These are phyloP conservation scores for Sphecodes monilicornis DNA, from an alignment of 2,888 invertebrate species.

Conservation along the genomic window DNA sequence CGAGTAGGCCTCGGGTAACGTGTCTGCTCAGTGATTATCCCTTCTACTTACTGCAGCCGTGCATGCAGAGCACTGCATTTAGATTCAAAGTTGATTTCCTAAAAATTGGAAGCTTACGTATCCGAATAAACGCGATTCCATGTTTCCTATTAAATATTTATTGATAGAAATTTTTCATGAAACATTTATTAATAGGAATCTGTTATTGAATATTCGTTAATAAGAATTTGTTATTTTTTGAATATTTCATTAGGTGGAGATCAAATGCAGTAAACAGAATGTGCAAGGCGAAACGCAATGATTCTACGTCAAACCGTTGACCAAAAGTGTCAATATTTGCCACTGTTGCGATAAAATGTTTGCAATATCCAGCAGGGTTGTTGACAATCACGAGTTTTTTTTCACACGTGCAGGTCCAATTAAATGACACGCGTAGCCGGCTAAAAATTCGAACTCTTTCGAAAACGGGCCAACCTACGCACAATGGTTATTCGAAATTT, in stretches of 20 bases:
- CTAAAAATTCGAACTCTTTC: neutral
- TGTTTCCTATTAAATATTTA: neutral
- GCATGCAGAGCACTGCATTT: neutral
- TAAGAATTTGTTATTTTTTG: neutral
- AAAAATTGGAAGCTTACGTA: neutral
- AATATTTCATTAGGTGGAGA: neutral
- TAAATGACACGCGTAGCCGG: neutral
- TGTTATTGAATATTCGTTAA: no score
- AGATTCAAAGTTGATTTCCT: neutral
- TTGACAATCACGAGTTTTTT: neutral
- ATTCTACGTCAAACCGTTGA: neutral
- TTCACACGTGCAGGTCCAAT: neutral
- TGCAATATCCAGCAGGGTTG: neutral
- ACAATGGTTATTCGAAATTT: neutral
- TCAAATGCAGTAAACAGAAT: neutral
- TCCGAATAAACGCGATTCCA: neutral
- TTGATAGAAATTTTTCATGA: neutral
- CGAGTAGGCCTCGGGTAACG: neutral
- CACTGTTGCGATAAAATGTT: neutral
- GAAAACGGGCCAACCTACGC: neutral
- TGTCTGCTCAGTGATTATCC: neutral
- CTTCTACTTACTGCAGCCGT: neutral
- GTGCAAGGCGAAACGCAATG: neutral
- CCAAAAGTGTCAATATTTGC: no score
- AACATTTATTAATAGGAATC: neutral